phyloP scores from a whole-genome alignment of 2,888 invertebrate species.

The Iphiclides podalirius region DNA sequence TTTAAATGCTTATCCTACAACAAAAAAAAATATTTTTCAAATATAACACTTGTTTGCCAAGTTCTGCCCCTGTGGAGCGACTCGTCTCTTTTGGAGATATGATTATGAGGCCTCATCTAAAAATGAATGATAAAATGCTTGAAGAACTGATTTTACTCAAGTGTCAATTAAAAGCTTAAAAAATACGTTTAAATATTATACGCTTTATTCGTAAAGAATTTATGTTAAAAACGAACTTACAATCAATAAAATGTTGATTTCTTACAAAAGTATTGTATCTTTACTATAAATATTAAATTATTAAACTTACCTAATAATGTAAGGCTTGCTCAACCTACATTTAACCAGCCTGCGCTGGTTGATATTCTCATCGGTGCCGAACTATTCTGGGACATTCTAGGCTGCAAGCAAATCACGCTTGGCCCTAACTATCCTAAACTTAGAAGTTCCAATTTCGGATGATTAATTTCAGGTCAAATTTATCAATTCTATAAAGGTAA shows the following conservation, averaged over 20 bases:
- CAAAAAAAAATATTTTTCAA: conserved; percentile 24
- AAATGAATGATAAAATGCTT: neutral
- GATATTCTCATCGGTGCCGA: no score
- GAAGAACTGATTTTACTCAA: neutral
- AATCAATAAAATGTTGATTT: neutral
- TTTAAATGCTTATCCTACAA: conserved; percentile 27
- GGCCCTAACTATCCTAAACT: no score
- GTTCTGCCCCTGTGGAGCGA: conserved; percentile 30
- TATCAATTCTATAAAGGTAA: no score
- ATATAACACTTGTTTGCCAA: conserved; percentile 29
- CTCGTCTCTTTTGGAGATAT: conserved; percentile 30
- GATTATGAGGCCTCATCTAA: conserved; percentile 11
- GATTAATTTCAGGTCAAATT: no score
- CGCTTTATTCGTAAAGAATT: neutral
- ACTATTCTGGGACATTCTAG: no score
- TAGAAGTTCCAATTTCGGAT: no score
- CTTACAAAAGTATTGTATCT: neutral
- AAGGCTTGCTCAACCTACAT: no score
- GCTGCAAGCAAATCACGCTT: no score
- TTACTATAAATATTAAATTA: neutral
- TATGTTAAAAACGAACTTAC: neutral
- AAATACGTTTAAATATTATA: neutral
- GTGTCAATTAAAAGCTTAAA: neutral
- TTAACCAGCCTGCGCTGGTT: no score
- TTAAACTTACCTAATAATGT: no score